Base-by-base conservation (phyloP, 1,140 invertebrate genomes). In the Rhagoletis pomonella region DNA sequence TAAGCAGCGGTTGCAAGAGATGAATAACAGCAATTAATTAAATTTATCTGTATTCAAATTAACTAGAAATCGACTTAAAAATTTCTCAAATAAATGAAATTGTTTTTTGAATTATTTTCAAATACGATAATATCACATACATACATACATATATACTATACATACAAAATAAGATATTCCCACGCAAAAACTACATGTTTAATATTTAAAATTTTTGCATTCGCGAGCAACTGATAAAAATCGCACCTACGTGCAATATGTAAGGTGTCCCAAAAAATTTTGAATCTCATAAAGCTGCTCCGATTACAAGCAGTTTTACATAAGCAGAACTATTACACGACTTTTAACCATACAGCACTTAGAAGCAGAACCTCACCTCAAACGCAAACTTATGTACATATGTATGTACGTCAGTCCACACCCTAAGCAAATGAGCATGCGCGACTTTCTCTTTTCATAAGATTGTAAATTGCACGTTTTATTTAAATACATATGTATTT, bases 361-460 rank as follows among this genome's bases (percentile, higher is more conserved):
- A 29, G 47, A 19, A 81, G 44, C 14, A 81, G 17, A 81, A 81
- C 73, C 73, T 50, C n/a, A 6, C 47, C 47, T n/a, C 47, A 29
- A 50, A 58, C 2, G 1, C 73, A 62, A 9, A 58, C 0, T 1
- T 4, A 17, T 12, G 2, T 2, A 50, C n/a, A 55, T 6, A 47
- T 9, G 4, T 7, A 55, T 0, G 1, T 3, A 50, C 44, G 6
- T 4, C 44, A 3, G 44, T 10, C 47, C 17, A 42, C n/a, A 10
- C 17, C 7, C 47, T 14, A 4, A 44, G 42, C 17, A 47, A 17
- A 12, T 55, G 47, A 14, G 73, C 73, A 81, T 81, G 73, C 73
- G 73, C 73, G 47, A 81, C 73, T 81, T 81, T 81, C 73, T 81
- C 73, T 81, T 81, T 81, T 81, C 73, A 81, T 81, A 81, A 81